A percentile compares a stretch with the other conserved stretches of the same genome.
phyloP scores from a whole-genome alignment of 2,888 invertebrate species.

The Auanema sp. region DNA sequence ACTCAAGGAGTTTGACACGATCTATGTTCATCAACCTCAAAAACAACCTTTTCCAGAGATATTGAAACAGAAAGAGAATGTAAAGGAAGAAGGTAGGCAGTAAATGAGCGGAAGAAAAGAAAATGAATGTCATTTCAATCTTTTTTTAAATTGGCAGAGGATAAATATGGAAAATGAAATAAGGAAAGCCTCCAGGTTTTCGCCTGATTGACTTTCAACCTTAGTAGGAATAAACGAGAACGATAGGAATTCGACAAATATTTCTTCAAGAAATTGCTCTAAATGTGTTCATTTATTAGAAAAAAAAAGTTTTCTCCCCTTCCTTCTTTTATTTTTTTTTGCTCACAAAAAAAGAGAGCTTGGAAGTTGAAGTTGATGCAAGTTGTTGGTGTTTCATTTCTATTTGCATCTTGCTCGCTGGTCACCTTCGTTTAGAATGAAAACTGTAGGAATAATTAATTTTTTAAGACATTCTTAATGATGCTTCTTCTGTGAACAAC shows the following conservation, averaged over 20 bases:
- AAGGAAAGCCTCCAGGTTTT: background rate
- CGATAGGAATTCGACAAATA: too few species aligned
- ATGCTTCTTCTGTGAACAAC: too few species aligned
- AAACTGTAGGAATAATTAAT: too few species aligned
- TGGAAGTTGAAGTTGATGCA: background rate
- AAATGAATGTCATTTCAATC: background rate
- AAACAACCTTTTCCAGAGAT: too few species aligned
- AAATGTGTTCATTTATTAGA: background rate
- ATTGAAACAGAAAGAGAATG: too few species aligned
- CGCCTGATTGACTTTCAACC: background rate
- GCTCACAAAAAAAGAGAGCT: background rate
- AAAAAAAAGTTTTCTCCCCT: background rate
- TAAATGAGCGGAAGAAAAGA: background rate
- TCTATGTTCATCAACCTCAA: too few species aligned
- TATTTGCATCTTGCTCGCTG: too few species aligned
- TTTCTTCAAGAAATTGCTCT: background rate
- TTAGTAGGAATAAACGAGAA: too few species aligned
- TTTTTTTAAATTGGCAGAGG: background rate
- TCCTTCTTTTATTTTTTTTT: conserved; percentile 1
- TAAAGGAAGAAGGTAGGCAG: too few species aligned
- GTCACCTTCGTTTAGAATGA: too few species aligned
- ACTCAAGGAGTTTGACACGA: background rate
- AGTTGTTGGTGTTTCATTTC: too few species aligned
- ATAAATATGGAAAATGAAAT: background rate
- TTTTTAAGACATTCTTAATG: too few species aligned